These are phyloP conservation scores for Lutjanus argentimaculatus DNA, from an alignment of 2,797 vertebrate genomes.

Conservation along the genomic window DNA sequence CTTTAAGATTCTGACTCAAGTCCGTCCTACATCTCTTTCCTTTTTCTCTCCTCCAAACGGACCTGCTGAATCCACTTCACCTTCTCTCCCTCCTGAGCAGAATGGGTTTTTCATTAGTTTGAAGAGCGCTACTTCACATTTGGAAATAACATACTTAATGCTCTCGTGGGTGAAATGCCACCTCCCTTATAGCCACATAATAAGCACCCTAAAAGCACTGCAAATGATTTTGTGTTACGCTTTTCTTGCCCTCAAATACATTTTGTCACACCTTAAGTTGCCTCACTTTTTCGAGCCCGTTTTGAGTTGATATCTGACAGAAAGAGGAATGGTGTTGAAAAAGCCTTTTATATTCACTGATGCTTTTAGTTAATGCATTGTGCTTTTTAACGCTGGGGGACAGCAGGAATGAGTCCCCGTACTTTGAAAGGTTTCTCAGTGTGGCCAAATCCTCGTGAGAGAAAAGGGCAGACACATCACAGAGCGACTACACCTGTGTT, in stretches of 20 bases:
- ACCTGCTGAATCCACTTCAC: not conserved
- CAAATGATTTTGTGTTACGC: slow-evolving; percentile 8
- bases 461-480: not conserved
- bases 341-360: slow-evolving; percentile 37
- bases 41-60: not conserved
- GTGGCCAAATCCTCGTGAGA: not conserved
- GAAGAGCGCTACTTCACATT: slow-evolving; percentile 53
- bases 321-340: not conserved
- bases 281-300: not conserved
- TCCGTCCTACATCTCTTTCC: not conserved
- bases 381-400: slow-evolving; percentile 16
- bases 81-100: slow-evolving; percentile 5
- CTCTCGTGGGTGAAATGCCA: slow-evolving; percentile 38
- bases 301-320: slow-evolving; percentile 4
- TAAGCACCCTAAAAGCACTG: slow-evolving; percentile 50
- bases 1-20: not conserved
- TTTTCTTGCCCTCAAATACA: slow-evolving; percentile 23
- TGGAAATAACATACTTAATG: slow-evolving; percentile 53
- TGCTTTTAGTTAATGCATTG: slow-evolving; percentile 37
- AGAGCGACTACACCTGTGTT: not conserved
- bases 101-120: slow-evolving; percentile 51
- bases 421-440: slow-evolving; percentile 12
- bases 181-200: slow-evolving; percentile 47
- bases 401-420: not conserved
- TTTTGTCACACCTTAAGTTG: slow-evolving; percentile 11